Percentiles rank a stretch among this genome's conserved stretches.
These are phyloP conservation scores for Cettia cetti DNA, from an alignment of 2,113 vertebrate species.

Conservation along the genomic window DNA sequence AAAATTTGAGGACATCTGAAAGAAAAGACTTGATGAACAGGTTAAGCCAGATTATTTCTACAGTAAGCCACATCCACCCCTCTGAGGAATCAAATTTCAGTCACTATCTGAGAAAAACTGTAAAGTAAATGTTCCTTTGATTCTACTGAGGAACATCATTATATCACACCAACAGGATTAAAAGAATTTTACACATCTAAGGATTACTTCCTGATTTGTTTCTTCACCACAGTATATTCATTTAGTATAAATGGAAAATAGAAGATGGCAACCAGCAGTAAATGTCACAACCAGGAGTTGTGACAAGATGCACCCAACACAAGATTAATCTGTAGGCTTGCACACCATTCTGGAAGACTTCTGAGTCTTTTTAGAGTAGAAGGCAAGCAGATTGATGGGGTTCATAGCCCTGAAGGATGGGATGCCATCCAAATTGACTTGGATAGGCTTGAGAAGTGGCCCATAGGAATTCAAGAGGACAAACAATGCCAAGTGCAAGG, in stretches of 20 bases:
- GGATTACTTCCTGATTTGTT: neutral
- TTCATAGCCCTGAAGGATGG: neutral
- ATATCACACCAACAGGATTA: neutral
- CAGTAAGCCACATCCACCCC: neutral
- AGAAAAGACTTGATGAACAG: neutral
- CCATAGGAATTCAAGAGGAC: neutral
- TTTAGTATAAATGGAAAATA: neutral
- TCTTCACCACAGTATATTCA: neutral
- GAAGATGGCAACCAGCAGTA: neutral
- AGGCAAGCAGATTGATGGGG: neutral
- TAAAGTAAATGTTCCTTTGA: neutral
- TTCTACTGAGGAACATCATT: neutral
- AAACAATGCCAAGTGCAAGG: neutral
- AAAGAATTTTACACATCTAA: neutral
- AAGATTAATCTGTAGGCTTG: neutral
- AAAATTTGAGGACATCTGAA: neutral
- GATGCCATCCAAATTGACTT: neutral
- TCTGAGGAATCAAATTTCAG: neutral
- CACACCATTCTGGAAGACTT: neutral
- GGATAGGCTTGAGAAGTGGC: neutral
- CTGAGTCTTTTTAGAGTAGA: neutral
- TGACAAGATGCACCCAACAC: neutral
- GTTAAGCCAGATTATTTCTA: neutral
- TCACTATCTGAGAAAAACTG: accelerated
- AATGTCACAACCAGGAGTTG: neutral